Evolutionary conservation across 2,113 vertebrate genomes (phyloP).

Genomic region (Alectura lathami): DNA sequence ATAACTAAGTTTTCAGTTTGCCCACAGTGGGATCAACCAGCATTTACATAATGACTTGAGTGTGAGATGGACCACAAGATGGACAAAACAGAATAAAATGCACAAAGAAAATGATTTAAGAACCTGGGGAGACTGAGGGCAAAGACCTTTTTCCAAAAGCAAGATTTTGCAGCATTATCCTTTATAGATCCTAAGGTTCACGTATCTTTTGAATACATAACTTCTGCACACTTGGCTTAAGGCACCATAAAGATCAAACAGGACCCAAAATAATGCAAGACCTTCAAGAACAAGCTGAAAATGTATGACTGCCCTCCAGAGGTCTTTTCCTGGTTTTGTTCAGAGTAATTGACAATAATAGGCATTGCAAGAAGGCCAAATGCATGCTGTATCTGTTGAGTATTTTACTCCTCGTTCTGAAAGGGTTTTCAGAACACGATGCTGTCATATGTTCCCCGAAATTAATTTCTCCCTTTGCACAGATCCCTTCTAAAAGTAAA

Average conservation of each 20-base stretch:
- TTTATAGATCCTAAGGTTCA: background rate
- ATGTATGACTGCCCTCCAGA: background rate
- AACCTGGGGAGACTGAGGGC: background rate
- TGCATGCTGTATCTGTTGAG: background rate
- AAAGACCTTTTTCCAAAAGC: background rate
- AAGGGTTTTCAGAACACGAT: background rate
- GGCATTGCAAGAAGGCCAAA: background rate
- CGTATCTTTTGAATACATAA: background rate
- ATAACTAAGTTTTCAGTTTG: background rate
- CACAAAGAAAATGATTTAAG: background rate
- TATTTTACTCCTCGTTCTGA: background rate
- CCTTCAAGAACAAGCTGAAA: background rate
- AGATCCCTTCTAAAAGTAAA: background rate
- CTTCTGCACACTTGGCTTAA: background rate
- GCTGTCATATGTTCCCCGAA: background rate
- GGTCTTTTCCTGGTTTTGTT: background rate
- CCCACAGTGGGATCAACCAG: background rate
- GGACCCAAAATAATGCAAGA: background rate
- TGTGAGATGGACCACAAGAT: background rate
- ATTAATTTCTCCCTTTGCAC: background rate
- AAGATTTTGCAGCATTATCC: background rate
- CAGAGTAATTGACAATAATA: background rate
- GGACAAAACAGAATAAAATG: background rate
- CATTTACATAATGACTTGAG: background rate
- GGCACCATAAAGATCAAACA: background rate